These are phyloP conservation scores for Aelia acuminata DNA, from an alignment of 2,888 invertebrate species.

Conservation along the genomic window DNA sequence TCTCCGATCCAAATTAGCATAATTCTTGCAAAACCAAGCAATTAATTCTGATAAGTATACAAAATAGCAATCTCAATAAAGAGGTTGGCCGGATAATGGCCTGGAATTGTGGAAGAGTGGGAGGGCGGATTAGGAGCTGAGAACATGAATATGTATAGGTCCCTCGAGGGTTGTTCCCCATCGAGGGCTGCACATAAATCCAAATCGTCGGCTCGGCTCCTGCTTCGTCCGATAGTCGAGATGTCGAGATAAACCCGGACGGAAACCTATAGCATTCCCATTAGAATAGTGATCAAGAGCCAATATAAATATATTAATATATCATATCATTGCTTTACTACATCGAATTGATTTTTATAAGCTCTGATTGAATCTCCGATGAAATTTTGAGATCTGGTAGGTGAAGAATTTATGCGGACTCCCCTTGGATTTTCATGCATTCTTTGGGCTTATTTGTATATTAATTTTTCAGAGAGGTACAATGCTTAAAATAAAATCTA, in stretches of 20 bases:
- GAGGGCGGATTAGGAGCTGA: conserved; percentile 19
- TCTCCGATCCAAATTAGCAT: background rate
- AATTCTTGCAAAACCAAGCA: background rate
- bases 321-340: background rate
- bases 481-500: no score
- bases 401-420: background rate
- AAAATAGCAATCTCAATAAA: conserved; percentile 41
- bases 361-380: background rate
- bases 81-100: conserved; percentile 30
- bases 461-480: no score
- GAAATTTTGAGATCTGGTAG: background rate
- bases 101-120: conserved; percentile 30
- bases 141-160: conserved; percentile 40
- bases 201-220: background rate
- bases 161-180: conserved; percentile 18
- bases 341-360: background rate
- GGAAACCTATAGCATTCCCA: conserved; percentile 15
- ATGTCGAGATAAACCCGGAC: conserved; percentile 20
- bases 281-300: conserved; percentile 3
- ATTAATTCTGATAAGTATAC: conserved; percentile 44
- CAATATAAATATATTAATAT: conserved; percentile 4
- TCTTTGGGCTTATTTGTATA: no score
- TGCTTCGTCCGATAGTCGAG: conserved; percentile 2
- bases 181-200: conserved; percentile 7
- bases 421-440: no score